Conservation (phyloP, 2,888 invertebrate genomes). For the Magallana nippona region DNA sequence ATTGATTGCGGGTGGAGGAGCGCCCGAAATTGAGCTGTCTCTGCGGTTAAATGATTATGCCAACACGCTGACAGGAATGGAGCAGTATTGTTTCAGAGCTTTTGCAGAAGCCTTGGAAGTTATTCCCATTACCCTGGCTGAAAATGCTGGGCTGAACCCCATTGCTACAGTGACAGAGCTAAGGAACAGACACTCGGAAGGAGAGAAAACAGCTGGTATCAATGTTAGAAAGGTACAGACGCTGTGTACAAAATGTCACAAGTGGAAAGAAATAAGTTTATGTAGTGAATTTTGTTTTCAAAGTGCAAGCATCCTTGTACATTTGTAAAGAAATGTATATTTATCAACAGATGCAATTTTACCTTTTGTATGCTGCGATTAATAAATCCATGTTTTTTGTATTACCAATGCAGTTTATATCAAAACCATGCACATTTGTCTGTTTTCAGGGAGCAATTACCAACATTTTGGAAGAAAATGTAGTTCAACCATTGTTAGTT, state of each 20-base stretch:
- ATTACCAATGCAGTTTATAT: too few relatives aligned
- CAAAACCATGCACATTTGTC: neutral
- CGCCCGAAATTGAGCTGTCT: slow-evolving; percentile 97
- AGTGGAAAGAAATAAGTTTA: too few relatives aligned
- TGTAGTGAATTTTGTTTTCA: too few relatives aligned
- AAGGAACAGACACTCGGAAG: slow-evolving; percentile 94
- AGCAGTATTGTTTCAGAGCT: slow-evolving; percentile 96
- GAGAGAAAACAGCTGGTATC: slow-evolving; percentile 93
- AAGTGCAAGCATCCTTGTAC: too few relatives aligned
- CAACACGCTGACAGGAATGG: slow-evolving; percentile 92
- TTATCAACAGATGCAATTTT: neutral
- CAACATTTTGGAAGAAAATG: slow-evolving; percentile 97
- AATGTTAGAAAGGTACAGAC: slow-evolving; percentile 88
- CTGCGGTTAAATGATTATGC: slow-evolving; percentile 90
- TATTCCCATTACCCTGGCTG: slow-evolving; percentile 93
- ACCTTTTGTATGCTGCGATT: neutral
- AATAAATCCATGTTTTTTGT: neutral
- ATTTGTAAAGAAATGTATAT: too few relatives aligned
- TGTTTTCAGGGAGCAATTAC: slow-evolving; percentile 90
- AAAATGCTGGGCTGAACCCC: slow-evolving; percentile 95
- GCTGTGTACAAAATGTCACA: too few relatives aligned
- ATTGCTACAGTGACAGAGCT: slow-evolving; percentile 98
- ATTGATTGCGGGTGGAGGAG: slow-evolving; percentile 96
- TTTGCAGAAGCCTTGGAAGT: slow-evolving; percentile 98
- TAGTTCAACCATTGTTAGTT: slow-evolving; percentile 97